Conservation (phyloP, 2,113 vertebrate species). For the Rhabdornis inornatus region DNA sequence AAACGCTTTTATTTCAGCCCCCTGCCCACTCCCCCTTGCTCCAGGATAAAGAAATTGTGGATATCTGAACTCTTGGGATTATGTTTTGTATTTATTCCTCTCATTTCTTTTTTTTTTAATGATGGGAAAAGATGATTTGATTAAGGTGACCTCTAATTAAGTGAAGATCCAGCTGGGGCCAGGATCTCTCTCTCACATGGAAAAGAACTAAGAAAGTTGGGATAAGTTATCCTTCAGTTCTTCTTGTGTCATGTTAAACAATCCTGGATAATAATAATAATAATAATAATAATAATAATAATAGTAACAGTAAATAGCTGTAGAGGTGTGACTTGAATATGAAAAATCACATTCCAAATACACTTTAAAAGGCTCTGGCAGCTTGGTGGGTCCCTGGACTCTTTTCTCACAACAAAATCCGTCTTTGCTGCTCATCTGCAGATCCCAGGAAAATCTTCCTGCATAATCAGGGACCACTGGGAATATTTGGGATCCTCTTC, state of each 20-base stretch:
- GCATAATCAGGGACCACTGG: too few species aligned
- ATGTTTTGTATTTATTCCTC: background rate
- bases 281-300: background rate
- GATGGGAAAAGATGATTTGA: background rate
- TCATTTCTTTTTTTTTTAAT: background rate
- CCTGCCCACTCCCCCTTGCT: background rate
- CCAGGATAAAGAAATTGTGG: background rate
- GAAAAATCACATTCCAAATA: background rate
- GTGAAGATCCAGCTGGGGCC: too few species aligned
- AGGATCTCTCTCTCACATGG: background rate
- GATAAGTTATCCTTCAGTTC: background rate
- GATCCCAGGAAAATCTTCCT: background rate
- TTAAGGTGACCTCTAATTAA: background rate
- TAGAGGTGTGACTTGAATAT: background rate
- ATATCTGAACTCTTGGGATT: background rate
- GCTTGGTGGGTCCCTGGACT: background rate
- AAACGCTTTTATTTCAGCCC: background rate
- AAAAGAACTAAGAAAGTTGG: background rate
- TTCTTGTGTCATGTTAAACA: background rate
- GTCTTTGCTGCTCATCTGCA: accelerated
- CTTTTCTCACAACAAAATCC: background rate
- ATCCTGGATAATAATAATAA: too few species aligned
- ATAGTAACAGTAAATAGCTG: background rate
- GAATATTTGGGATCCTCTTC: background rate
- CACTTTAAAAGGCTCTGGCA: background rate